A percentile compares a stretch with the other conserved stretches of the same genome.
phyloP scores from a whole-genome alignment of 2,113 vertebrate species.

The Theristicus caerulescens region DNA sequence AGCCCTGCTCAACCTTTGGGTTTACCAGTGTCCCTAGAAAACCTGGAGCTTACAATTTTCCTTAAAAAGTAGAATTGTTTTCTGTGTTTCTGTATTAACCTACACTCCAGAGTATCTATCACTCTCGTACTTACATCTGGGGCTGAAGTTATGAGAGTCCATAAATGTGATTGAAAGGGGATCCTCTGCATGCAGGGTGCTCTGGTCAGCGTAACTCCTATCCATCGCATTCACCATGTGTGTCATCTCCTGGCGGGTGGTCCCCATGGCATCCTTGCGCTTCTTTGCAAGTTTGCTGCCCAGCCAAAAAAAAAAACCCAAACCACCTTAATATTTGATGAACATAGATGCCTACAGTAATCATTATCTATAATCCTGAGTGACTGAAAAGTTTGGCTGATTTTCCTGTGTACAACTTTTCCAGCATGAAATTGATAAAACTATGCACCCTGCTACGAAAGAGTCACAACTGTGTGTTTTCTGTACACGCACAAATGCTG shows the following conservation, averaged over 20 bases:
- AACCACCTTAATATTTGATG: conserved; percentile 1
- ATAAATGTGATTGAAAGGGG: conserved; percentile 97
- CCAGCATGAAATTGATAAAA: not conserved
- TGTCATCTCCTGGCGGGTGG: conserved; percentile 96
- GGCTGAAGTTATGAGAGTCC: conserved; percentile 97
- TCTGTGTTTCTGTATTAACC: not conserved
- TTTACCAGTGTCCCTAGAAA: not conserved
- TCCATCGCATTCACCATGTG: conserved; percentile 99
- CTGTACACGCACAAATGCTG: not conserved
- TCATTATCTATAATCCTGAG: not conserved
- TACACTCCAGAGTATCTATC: not conserved
- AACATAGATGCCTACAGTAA: not conserved
- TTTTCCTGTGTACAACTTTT: not conserved
- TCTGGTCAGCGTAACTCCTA: conserved; percentile 95
- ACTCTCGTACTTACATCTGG: conserved; percentile 89
- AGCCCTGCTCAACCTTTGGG: not conserved
- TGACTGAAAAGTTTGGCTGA: not conserved
- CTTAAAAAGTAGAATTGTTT: not conserved
- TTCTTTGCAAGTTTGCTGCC: conserved; percentile 98
- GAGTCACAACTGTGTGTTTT: not conserved
- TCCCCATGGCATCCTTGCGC: conserved; percentile 95
- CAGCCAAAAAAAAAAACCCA: conserved; percentile 62
- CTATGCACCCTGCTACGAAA: not conserved
- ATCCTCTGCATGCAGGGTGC: conserved; percentile 94
- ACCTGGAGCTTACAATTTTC: not conserved